Evolutionary conservation across 2,113 vertebrate species (phyloP).

Genomic region (Progne subis): DNA sequence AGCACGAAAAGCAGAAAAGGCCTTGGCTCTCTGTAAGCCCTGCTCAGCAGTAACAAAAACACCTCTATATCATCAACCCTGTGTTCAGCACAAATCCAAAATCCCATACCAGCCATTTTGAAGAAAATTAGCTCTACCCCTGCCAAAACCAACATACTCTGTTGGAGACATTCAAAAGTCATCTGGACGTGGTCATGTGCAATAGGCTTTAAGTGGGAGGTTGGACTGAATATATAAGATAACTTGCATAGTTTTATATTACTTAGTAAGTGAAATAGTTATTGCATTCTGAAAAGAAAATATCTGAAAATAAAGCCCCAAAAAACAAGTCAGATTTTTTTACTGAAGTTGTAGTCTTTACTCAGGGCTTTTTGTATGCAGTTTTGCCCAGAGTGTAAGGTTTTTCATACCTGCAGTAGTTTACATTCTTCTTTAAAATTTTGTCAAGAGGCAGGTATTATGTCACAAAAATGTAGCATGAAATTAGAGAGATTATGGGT

Average conservation of each 20-base stretch:
- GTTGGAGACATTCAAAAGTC: background rate
- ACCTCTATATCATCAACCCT: background rate
- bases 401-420: background rate
- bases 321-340: background rate
- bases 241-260: background rate
- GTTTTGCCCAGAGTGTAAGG: background rate
- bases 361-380: background rate
- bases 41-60: background rate
- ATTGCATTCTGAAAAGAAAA: background rate
- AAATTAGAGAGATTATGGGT: background rate
- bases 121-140: background rate
- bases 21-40: background rate
- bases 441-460: background rate
- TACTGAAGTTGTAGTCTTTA: background rate
- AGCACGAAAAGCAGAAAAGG: background rate
- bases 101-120: background rate
- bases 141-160: background rate
- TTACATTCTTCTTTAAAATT: background rate
- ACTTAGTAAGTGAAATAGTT: background rate
- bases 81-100: background rate
- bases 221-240: background rate
- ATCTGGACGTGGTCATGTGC: background rate
- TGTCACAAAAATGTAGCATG: background rate
- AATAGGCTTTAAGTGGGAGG: accelerated
- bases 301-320: accelerated